These are phyloP conservation scores for Clivina fossor DNA, from an alignment of 2,888 invertebrate genomes.

Conservation along the genomic window DNA sequence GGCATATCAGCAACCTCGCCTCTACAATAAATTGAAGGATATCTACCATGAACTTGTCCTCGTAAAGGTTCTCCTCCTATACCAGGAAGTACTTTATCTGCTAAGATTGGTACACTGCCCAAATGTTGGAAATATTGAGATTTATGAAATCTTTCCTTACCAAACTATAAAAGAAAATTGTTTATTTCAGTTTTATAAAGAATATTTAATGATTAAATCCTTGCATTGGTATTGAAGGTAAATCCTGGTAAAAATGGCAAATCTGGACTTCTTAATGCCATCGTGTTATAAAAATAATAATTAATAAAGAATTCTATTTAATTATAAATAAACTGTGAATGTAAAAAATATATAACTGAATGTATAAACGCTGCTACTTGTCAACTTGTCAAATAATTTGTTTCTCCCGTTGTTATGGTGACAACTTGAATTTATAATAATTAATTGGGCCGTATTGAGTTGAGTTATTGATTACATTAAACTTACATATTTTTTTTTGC, in stretches of 20 bases:
- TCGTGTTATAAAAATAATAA: constrained; percentile 38
- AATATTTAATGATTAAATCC: constrained; percentile 43
- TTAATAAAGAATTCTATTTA: neutral
- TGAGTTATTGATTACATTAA: too few species aligned
- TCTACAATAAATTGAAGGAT: constrained; percentile 72
- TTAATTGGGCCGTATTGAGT: too few species aligned
- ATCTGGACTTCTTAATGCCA: constrained; percentile 59
- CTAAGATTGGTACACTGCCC: constrained; percentile 62
- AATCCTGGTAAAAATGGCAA: constrained; percentile 76
- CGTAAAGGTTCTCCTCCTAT: constrained; percentile 60
- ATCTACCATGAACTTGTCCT: constrained; percentile 56
- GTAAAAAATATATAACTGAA: too few species aligned
- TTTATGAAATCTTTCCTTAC: constrained; percentile 64
- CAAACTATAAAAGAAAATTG: constrained; percentile 55
- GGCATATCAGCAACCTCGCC: constrained; percentile 76
- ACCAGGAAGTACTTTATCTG: constrained; percentile 63
- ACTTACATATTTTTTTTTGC: too few species aligned
- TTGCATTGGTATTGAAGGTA: constrained; percentile 67
- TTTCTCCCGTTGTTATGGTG: neutral
- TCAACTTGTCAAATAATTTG: neutral
- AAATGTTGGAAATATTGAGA: constrained; percentile 64
- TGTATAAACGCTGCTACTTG: neutral
- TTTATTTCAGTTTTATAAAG: neutral
- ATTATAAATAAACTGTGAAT: too few species aligned
- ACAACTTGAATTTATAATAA: too few species aligned